A percentile compares a stretch with the other conserved stretches of the same genome.
Evolutionary conservation across 1,140 invertebrate genomes (phyloP).

Genomic region (Lasaia peninsularis): DNA sequence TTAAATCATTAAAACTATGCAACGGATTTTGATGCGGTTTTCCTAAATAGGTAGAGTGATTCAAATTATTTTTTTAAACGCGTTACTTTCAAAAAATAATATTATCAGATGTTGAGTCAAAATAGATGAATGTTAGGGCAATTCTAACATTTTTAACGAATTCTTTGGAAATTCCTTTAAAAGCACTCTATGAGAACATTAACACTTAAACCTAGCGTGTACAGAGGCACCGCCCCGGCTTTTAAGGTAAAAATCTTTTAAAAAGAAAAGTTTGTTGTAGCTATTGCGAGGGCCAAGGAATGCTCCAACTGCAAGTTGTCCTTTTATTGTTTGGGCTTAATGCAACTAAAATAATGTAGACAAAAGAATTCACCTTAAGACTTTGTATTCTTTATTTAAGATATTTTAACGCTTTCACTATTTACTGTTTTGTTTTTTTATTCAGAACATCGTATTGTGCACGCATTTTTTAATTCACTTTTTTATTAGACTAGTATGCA

Average conservation of each 20-base stretch:
- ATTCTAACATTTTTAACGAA: conserved; percentile 3
- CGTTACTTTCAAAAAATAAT: too few relatives aligned
- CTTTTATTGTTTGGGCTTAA: conserved; percentile 5
- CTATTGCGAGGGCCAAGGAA: not conserved
- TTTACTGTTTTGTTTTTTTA: too few relatives aligned
- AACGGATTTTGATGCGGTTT: too few relatives aligned
- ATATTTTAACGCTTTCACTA: not conserved
- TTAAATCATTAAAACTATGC: too few relatives aligned
- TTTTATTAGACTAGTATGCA: too few relatives aligned
- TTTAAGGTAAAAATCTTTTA: conserved; percentile 31
- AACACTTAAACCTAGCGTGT: conserved; percentile 25
- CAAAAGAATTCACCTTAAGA: not conserved
- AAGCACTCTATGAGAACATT: conserved; percentile 12
- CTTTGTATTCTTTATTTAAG: not conserved
- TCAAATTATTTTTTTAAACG: too few relatives aligned
- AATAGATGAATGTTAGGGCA: too few relatives aligned
- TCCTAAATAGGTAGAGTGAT: too few relatives aligned
- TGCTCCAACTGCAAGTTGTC: conserved; percentile 2
- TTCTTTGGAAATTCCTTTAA: conserved; percentile 2
- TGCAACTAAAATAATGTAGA: conserved; percentile 7
- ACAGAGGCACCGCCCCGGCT: conserved; percentile 29
- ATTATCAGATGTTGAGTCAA: too few relatives aligned
- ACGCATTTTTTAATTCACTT: too few relatives aligned
- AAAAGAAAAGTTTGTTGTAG: conserved; percentile 25
- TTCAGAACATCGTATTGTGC: too few relatives aligned